These are phyloP conservation scores for Amazona guildingii DNA, from an alignment of 2,113 vertebrate species.

Conservation along the genomic window DNA sequence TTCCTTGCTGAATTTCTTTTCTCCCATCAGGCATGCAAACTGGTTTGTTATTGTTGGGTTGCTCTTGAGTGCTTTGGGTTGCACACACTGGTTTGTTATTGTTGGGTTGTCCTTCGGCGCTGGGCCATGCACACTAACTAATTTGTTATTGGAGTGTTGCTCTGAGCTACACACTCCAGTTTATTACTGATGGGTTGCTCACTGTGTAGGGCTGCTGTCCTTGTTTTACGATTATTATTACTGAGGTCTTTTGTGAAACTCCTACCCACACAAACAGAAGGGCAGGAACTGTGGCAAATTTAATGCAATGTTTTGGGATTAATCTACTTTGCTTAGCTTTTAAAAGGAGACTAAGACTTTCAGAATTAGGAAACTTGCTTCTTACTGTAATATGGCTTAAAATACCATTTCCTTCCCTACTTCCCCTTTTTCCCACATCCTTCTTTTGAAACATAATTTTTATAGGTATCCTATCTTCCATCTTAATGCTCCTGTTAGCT, in stretches of 20 bases:
- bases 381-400: conserved; percentile 39
- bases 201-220: conserved; percentile 24
- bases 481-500: conserved; percentile 37
- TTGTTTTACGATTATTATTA: conserved; percentile 6
- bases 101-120: conserved; percentile 48
- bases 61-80: conserved; percentile 50
- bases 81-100: conserved; percentile 68
- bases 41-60: conserved; percentile 70
- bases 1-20: conserved; percentile 61
- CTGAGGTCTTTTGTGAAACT: conserved; percentile 54
- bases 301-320: conserved; percentile 30
- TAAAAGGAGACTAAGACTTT: background rate
- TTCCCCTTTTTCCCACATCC: conserved; percentile 54
- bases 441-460: conserved; percentile 54
- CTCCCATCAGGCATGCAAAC: conserved; percentile 49
- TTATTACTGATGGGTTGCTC: conserved; percentile 38
- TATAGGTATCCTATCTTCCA: conserved; percentile 59
- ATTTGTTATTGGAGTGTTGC: conserved; percentile 64
- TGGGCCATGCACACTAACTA: conserved; percentile 42
- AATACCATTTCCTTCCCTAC: conserved; percentile 59
- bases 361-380: conserved; percentile 24
- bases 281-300: conserved; percentile 29
- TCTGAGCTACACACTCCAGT: conserved; percentile 30
- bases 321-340: conserved; percentile 4
- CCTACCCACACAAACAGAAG: conserved; percentile 19